These are phyloP conservation scores for Macquaria ambigua DNA, from an alignment of 2,113 vertebrate genomes.

Conservation along the genomic window DNA sequence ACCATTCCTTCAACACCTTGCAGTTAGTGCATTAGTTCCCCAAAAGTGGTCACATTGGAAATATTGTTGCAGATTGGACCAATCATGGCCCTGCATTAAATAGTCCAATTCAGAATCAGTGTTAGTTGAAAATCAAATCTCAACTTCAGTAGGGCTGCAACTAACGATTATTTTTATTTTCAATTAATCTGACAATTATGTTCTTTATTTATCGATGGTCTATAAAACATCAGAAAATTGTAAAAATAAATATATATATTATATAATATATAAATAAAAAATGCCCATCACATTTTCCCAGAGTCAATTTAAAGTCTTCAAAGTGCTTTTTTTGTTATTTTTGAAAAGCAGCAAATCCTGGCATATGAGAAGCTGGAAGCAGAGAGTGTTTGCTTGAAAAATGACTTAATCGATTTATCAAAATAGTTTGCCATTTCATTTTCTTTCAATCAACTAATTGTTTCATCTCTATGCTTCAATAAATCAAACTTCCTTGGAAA, in stretches of 20 bases:
- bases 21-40: not conserved
- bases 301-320: not conserved
- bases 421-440: not conserved
- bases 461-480: not conserved
- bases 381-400: not conserved
- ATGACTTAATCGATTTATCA: not conserved
- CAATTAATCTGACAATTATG: not conserved
- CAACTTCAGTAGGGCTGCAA: too few species aligned
- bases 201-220: not conserved
- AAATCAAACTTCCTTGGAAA: not conserved
- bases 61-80: not conserved
- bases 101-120: not conserved
- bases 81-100: not conserved
- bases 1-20: not conserved
- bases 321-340: not conserved
- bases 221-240: not conserved
- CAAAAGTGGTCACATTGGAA: not conserved
- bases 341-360: not conserved
- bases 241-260: fast-evolving
- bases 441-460: not conserved
- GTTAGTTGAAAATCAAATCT: not conserved
- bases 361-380: not conserved
- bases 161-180: not conserved
- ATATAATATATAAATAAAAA: too few species aligned
- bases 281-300: not conserved